A percentile compares a stretch with the other conserved stretches of the same genome.
Evolutionary conservation across 2,113 vertebrate species (phyloP).

Genomic region (Odontophorus gujanensis): DNA sequence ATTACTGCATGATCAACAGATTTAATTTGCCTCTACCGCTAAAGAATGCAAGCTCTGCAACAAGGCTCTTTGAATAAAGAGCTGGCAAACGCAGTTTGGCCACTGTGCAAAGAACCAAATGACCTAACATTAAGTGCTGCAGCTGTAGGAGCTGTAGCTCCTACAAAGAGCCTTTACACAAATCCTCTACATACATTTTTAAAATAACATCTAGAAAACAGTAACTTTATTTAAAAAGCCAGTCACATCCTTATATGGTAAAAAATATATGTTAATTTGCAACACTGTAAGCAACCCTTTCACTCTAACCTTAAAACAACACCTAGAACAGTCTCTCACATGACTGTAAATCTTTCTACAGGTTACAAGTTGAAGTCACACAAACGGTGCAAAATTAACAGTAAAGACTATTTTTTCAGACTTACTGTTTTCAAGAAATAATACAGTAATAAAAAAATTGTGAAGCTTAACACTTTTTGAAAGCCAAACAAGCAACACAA

Average conservation of each 20-base stretch:
- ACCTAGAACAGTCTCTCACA: neutral
- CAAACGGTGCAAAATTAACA: neutral
- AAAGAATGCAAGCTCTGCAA: constrained; percentile 57
- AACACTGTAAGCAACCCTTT: neutral
- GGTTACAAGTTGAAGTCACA: neutral
- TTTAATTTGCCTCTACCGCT: neutral
- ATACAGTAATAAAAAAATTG: neutral
- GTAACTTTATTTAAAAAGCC: neutral
- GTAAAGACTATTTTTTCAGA: neutral
- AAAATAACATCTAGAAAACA: neutral
- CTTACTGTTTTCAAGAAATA: neutral
- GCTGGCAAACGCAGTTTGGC: constrained; percentile 33
- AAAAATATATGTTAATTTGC: neutral
- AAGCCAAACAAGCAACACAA: neutral
- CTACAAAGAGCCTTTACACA: neutral
- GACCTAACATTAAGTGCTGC: neutral
- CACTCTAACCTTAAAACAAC: neutral
- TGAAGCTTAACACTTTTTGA: neutral
- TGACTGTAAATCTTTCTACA: neutral
- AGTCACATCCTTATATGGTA: neutral
- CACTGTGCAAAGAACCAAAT: neutral
- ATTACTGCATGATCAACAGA: constrained; percentile 61
- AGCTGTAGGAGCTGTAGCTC: constrained; percentile 1
- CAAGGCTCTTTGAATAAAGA: constrained; percentile 38
- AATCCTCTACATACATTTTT: neutral